Evolutionary conservation across 37 sponge, comb jelly and placozoan species (phyloP).

Genomic region (Chondrosia reniformis): DNA sequence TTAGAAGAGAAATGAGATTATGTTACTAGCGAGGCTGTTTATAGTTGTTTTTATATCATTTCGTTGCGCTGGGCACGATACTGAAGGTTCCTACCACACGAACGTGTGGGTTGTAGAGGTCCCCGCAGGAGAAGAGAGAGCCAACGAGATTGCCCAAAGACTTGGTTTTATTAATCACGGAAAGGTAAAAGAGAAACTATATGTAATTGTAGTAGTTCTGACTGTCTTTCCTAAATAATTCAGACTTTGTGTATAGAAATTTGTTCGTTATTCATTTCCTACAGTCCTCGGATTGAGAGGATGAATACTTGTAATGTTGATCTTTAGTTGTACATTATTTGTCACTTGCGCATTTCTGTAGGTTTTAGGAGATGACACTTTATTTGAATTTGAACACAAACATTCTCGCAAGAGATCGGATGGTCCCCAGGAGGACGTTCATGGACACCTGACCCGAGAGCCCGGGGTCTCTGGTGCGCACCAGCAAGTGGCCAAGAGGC

Average conservation of each 20-base stretch:
- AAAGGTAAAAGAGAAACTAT: no score
- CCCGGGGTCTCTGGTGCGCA: conserved; percentile 55
- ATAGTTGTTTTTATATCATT: no score
- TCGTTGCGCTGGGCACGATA: no score
- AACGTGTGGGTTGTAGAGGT: conserved; percentile 83
- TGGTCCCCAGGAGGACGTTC: not conserved
- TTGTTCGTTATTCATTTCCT: no score
- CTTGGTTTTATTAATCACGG: conserved; percentile 70
- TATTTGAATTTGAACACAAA: conserved; percentile 7
- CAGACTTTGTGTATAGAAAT: no score
- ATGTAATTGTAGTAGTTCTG: no score
- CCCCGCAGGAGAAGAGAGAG: conserved; percentile 44
- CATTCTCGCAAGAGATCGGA: conserved; percentile 5
- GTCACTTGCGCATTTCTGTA: not conserved
- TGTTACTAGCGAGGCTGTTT: no score
- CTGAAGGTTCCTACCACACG: conserved; percentile 36
- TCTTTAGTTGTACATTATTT: no score
- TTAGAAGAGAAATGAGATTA: no score
- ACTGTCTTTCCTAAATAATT: no score
- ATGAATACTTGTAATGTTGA: no score
- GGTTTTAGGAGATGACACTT: not conserved
- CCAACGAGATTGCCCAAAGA: conserved; percentile 51
- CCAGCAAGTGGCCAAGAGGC: conserved; percentile 67
- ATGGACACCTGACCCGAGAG: not conserved
- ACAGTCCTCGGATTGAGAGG: no score